A percentile compares a stretch with the other conserved stretches of the same genome.
Conservation (phyloP, 2,888 invertebrate species). For the Steinernema hermaphroditum region DNA sequence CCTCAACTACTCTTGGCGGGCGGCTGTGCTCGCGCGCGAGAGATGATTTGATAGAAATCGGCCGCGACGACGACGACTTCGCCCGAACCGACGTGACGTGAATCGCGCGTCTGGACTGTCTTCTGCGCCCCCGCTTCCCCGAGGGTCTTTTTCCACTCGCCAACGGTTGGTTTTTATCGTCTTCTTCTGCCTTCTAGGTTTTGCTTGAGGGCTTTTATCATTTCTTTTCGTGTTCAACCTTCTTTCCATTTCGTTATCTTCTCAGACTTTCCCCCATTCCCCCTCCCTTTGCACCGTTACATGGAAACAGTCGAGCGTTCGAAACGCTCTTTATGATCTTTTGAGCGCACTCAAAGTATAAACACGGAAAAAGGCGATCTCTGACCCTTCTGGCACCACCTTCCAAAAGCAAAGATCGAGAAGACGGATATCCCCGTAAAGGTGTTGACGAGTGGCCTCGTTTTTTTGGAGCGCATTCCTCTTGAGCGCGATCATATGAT, state of each 20-base stretch:
- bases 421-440: neutral
- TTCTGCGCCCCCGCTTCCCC: neutral
- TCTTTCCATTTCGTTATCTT: neutral
- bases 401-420: no score
- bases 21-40: slow-evolving; percentile 25
- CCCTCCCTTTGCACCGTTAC: no score
- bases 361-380: no score
- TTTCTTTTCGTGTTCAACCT: neutral
- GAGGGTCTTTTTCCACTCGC: neutral
- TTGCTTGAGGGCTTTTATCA: slow-evolving; percentile 15
- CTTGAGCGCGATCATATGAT: slow-evolving; percentile 5
- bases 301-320: no score
- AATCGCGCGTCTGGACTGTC: neutral
- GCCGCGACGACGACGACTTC: neutral
- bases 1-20: slow-evolving; percentile 26
- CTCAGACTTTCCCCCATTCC: no score
- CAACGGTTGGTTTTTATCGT: slow-evolving; percentile 21
- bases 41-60: slow-evolving; percentile 28
- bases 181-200: slow-evolving; percentile 16
- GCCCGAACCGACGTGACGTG: slow-evolving; percentile 1
- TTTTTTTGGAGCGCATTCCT: slow-evolving; percentile 15
- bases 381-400: no score
- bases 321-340: no score
- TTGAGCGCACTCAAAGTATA: no score
- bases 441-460: neutral